Percentiles rank a stretch among this genome's conserved stretches.
Conservation (phyloP, 2,113 vertebrate species). For the Daubentonia madagascariensis region DNA sequence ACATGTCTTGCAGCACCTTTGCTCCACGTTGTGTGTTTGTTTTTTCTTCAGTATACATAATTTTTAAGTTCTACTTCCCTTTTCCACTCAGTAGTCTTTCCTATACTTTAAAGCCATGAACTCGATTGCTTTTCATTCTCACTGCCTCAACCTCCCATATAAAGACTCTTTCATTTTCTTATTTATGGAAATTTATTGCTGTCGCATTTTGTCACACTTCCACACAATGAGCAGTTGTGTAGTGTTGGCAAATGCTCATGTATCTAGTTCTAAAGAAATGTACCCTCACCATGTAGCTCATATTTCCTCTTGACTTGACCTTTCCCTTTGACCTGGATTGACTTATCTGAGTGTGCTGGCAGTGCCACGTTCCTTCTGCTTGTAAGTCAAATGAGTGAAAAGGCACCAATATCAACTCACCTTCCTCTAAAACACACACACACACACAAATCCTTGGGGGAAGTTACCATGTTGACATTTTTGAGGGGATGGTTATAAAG, state of each 20-base stretch:
- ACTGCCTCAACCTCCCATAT: neutral
- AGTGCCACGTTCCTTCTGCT: neutral
- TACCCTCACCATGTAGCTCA: neutral
- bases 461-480: neutral
- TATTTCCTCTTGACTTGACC: constrained; percentile 6
- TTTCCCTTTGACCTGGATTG: constrained; percentile 26
- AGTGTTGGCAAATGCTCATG: neutral
- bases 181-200: neutral
- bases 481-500: neutral
- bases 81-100: neutral
- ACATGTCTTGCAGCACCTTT: neutral
- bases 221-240: neutral
- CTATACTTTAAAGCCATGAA: neutral
- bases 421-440: neutral
- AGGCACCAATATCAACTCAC: neutral
- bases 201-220: neutral
- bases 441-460: neutral
- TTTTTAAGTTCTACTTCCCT: neutral
- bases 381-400: neutral
- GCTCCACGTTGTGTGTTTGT: neutral
- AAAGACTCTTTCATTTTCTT: neutral
- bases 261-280: neutral
- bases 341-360: neutral
- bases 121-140: neutral
- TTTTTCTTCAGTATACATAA: neutral